These are phyloP conservation scores for Epizoanthus illoricatus DNA, from an alignment of 92 coral and sea anemone species.

Conservation along the genomic window DNA sequence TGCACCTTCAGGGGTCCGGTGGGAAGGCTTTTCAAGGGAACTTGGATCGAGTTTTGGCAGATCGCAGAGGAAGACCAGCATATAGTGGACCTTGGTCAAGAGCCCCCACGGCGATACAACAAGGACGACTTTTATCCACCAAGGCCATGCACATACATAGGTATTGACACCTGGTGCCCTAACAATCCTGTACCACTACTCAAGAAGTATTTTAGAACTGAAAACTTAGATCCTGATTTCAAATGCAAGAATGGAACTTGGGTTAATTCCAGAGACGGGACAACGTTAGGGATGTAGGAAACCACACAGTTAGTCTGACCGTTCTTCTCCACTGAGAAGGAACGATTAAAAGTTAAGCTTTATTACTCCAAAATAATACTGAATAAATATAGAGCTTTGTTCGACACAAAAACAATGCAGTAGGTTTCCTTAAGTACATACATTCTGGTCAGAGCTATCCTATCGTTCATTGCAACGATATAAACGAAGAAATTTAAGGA, in stretches of 20 bases:
- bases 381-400: too few species aligned
- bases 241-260: conserved; percentile 18
- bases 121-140: background rate
- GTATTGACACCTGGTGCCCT: conserved; percentile 34
- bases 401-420: too few species aligned
- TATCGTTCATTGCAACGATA: too few species aligned
- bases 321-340: too few species aligned
- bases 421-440: too few species aligned
- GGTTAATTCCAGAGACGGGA: conserved; percentile 11
- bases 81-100: background rate
- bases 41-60: conserved; percentile 31
- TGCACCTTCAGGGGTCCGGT: conserved; percentile 25
- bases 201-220: conserved; percentile 3
- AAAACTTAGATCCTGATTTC: background rate
- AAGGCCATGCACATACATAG: conserved; percentile 7
- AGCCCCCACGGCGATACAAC: conserved; percentile 8
- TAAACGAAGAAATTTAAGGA: too few species aligned
- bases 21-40: conserved; percentile 30
- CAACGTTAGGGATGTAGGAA: background rate
- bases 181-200: background rate
- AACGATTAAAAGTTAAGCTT: too few species aligned
- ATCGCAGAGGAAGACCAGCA: background rate
- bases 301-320: too few species aligned
- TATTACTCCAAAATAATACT: too few species aligned
- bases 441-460: too few species aligned